A percentile compares a stretch with the other conserved stretches of the same genome.
Evolutionary conservation across 2,797 vertebrate genomes (phyloP).

Genomic region (Eurystomus glaucurus): DNA sequence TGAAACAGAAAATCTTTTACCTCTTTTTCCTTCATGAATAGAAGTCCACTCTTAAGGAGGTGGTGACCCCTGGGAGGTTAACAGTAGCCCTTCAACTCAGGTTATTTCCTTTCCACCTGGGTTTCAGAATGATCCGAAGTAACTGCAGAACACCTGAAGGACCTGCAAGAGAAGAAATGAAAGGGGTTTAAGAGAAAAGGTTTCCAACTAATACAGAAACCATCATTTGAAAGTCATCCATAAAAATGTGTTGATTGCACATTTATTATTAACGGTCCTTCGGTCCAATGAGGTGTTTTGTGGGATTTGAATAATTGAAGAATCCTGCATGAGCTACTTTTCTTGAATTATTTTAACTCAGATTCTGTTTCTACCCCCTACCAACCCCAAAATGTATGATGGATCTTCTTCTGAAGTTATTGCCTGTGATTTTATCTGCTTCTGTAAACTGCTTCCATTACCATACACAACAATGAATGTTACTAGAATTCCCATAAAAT

Average conservation of each 20-base stretch:
- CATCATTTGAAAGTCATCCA: background rate
- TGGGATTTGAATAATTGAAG: background rate
- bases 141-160: background rate
- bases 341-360: background rate
- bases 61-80: background rate
- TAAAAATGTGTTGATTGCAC: background rate
- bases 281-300: background rate
- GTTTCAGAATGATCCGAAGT: background rate
- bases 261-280: background rate
- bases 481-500: background rate
- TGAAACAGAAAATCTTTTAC: background rate
- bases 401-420: background rate
- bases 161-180: background rate
- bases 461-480: background rate
- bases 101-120: background rate
- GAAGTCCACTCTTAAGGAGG: accelerated
- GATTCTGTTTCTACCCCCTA: background rate
- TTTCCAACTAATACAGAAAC: background rate
- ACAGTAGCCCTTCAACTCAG: background rate
- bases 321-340: background rate
- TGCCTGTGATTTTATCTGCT: background rate
- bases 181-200: background rate
- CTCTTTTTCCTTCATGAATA: background rate
- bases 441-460: background rate
- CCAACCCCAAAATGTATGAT: accelerated